Conservation (phyloP, 2,888 invertebrate species). For the Trilocha varians region DNA sequence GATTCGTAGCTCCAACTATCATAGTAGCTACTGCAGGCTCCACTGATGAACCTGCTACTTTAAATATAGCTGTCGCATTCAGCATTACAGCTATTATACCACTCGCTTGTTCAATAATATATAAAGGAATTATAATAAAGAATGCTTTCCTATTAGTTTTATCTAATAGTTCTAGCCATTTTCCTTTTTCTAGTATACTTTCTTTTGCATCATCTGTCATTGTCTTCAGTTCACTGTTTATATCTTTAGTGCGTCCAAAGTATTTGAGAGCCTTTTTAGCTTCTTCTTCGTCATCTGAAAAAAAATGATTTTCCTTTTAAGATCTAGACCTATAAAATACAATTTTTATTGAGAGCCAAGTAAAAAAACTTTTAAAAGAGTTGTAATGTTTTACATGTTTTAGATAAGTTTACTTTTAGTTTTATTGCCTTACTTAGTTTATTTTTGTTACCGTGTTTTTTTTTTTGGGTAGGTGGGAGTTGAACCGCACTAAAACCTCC, state of each 20-base stretch:
- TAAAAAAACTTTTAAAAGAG: too few relatives aligned
- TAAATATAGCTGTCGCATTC: constrained; percentile 32
- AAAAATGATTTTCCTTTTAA: not conserved
- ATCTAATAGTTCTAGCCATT: not conserved
- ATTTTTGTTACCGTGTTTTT: too few relatives aligned
- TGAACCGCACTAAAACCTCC: too few relatives aligned
- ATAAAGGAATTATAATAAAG: not conserved
- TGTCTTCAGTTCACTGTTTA: not conserved
- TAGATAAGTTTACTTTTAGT: too few relatives aligned
- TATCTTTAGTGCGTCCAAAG: not conserved
- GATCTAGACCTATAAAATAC: too few relatives aligned
- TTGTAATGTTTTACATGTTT: too few relatives aligned
- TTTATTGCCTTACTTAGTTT: too few relatives aligned
- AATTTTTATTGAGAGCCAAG: too few relatives aligned
- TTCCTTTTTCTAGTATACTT: not conserved
- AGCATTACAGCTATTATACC: constrained; percentile 33
- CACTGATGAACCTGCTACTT: constrained; percentile 30
- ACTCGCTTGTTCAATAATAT: constrained; percentile 18
- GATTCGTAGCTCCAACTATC: constrained; percentile 26
- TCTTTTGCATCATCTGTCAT: not conserved
- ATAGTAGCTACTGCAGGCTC: constrained; percentile 34
- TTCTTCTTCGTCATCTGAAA: not conserved
- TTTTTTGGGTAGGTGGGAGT: too few relatives aligned
- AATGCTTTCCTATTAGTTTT: constrained; percentile 3
- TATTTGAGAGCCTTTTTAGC: constrained; percentile 9